Percentiles rank a stretch among this genome's conserved stretches.
Evolutionary conservation across 2,113 vertebrate genomes (phyloP).

Genomic region (Sigmodon hispidus): DNA sequence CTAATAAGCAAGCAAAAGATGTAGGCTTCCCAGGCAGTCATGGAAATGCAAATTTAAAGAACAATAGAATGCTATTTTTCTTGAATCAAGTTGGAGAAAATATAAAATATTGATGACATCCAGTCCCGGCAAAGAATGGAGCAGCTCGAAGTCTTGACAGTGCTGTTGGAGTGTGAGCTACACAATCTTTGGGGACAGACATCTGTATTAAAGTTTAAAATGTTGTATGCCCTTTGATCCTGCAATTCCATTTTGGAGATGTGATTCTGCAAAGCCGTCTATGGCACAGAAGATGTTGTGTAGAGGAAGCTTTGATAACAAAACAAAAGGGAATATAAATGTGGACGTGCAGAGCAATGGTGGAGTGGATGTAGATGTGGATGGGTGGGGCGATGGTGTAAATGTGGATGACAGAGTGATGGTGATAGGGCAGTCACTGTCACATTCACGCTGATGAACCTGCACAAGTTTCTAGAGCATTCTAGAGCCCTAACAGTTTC

Average conservation of each 20-base stretch:
- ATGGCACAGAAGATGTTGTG: not conserved
- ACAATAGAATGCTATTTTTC: conserved; percentile 51
- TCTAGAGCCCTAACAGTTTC: not conserved
- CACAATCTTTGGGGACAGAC: conserved; percentile 14
- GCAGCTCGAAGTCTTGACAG: not conserved
- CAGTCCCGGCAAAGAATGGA: not conserved
- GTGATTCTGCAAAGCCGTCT: not conserved
- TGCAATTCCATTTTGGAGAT: not conserved
- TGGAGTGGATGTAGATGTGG: not conserved
- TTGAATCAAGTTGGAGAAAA: conserved; percentile 61
- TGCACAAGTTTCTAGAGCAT: not conserved
- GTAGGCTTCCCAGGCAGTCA: not conserved
- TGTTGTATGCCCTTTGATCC: not conserved
- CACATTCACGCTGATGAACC: not conserved
- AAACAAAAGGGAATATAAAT: not conserved
- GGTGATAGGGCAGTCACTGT: not conserved
- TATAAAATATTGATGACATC: conserved; percentile 72
- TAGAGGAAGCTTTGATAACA: not conserved
- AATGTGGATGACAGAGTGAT: not conserved
- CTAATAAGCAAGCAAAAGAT: not conserved
- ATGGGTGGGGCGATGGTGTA: not conserved
- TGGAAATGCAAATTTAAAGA: conserved; percentile 62
- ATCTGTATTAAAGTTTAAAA: conserved; percentile 67
- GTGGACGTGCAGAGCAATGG: not conserved
- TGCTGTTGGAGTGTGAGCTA: not conserved